A percentile compares a stretch with the other conserved stretches of the same genome.
Conservation (phyloP, 2,797 vertebrate genomes). For the Sylvia borin region DNA sequence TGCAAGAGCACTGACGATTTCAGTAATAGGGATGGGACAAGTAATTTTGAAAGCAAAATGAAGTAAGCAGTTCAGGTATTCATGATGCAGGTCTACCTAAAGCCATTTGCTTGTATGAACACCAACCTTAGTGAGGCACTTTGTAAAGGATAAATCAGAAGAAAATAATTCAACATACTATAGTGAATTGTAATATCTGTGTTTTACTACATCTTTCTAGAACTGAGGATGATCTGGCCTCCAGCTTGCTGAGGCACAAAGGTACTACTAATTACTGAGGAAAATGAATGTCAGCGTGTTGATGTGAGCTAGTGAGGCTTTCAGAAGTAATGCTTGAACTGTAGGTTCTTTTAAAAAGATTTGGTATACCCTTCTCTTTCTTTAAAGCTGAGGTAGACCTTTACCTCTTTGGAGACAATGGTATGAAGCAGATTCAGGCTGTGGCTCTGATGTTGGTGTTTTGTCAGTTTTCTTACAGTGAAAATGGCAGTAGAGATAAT, state of each 20-base stretch:
- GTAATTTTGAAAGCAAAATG: not conserved
- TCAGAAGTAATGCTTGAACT: not conserved
- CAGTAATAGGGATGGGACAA: not conserved
- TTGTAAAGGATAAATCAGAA: not conserved
- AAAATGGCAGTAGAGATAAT: not conserved
- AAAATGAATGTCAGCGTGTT: not conserved
- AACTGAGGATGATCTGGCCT: not conserved
- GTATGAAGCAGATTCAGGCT: not conserved
- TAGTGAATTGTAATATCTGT: not conserved
- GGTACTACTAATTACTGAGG: not conserved
- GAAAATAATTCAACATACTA: not conserved
- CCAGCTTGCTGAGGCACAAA: not conserved
- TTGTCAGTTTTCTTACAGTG: not conserved
- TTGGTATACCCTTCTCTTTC: not conserved
- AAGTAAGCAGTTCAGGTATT: not conserved
- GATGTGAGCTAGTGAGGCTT: rapidly evolving
- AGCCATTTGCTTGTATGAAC: not conserved
- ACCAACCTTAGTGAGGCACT: not conserved
- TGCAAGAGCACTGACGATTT: not conserved
- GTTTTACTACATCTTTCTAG: not conserved
- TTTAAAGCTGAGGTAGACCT: not conserved
- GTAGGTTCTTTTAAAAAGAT: not conserved
- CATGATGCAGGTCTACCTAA: not conserved
- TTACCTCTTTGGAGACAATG: not conserved
- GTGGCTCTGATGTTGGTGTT: not conserved